Base-by-base conservation (phyloP, 1,140 invertebrate species). In the Cardiocondyla obscurior region DNA sequence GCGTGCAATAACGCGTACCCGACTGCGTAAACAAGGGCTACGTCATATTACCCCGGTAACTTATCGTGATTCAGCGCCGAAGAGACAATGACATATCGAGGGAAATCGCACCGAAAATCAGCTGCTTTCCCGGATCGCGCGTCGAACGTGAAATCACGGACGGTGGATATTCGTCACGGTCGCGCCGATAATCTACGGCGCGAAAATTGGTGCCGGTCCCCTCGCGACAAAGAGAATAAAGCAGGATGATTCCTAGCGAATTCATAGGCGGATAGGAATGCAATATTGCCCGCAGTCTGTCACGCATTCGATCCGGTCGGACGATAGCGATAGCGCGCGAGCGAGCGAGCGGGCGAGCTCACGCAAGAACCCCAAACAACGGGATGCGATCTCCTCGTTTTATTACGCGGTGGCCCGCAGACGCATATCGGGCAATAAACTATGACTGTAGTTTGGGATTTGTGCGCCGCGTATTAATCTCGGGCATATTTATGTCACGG, bases 391-490 rank as follows among this genome's bases (percentile, higher is more conserved):
- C 51, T 51, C 72, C 30, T 85, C 49, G 87, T 88, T 88, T 88
- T 88, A 88, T 88, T 88, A 88, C 77, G 86, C 83, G 74, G 69
- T 79, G 53, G 49, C 77, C 79, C 85, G 81, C 69, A 84, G 64
- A 87, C 81, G 76, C 55, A 83, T 89, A 89, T 89, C 88, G 58
- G 82, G 88, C 89, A 74, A 90, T 90, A 91, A 90, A 89, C 87
- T 90, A 85, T 69, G 53, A 81, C 84, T 82, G 85, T 62, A 62
- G 25, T 88, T 91, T 88, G 83, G 89, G 91, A 92, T 93, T 93
- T 92, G 90, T 90, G 89, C 57, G 85, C 77, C 83, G 88, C 84
- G 89, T 91, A 93, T 93, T 93, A 93, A 93, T 93, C 91, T 90
- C 90, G 81, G 81, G 57, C 73, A 84, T 92, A 92, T 92, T 91